phyloP scores from a whole-genome alignment of 2,888 invertebrate species.

The Atherix ibis region DNA sequence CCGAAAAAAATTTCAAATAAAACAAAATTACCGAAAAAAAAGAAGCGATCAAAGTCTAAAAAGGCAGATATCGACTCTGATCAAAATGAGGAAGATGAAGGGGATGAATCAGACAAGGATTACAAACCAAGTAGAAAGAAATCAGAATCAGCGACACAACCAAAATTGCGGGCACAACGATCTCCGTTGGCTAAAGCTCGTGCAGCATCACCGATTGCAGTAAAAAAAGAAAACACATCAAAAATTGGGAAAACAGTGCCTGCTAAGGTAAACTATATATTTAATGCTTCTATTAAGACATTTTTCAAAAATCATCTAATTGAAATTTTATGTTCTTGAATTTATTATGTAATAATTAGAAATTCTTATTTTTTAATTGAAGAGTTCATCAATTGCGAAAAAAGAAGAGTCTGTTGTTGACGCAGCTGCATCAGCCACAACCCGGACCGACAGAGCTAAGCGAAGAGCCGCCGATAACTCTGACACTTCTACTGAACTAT shows the following conservation, averaged over 20 bases:
- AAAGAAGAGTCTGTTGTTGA: not conserved
- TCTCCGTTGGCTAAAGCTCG: constrained; percentile 21
- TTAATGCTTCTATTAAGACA: no score
- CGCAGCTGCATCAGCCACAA: constrained; percentile 9
- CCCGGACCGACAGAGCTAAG: constrained; percentile 19
- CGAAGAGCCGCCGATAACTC: constrained; percentile 15
- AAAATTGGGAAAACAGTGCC: constrained; percentile 19
- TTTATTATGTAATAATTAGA: no score
- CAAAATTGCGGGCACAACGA: constrained; percentile 17
- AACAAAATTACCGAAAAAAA: constrained; percentile 10
- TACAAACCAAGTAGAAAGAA: constrained; percentile 21
- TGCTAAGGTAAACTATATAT: constrained; percentile 19
- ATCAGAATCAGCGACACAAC: constrained; percentile 7
- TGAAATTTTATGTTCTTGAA: no score
- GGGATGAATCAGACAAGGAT: constrained; percentile 12
- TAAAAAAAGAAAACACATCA: constrained; percentile 15
- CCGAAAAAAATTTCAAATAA: constrained; percentile 3
- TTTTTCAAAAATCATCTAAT: no score
- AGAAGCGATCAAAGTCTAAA: constrained; percentile 10
- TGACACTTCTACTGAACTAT: constrained; percentile 9
- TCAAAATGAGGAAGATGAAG: constrained; percentile 14
- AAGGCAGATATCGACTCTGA: constrained; percentile 6
- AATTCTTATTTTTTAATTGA: not conserved
- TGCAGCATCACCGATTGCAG: constrained; percentile 21
- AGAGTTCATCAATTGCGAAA: constrained; percentile 4